Conservation (phyloP, 2,888 invertebrate genomes). For the Oscheius onirici region DNA sequence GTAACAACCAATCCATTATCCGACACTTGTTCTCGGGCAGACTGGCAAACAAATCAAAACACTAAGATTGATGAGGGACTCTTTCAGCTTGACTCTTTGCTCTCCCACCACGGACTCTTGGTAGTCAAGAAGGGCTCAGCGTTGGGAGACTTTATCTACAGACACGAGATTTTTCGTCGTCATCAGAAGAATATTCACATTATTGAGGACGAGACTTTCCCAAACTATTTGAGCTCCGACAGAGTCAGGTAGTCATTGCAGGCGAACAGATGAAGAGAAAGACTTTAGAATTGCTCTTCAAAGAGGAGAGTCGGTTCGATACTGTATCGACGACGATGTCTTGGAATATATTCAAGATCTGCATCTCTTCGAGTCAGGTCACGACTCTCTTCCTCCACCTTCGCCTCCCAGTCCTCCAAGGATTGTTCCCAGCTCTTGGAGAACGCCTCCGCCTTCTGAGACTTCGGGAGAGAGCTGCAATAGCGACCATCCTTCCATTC, state of each 20-base stretch:
- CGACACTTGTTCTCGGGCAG: constrained; percentile 16
- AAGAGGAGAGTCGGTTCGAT: constrained; percentile 36
- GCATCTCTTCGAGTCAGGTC: constrained; percentile 15
- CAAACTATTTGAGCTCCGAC: constrained; percentile 15
- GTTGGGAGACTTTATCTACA: constrained; percentile 19
- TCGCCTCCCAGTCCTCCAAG: constrained; percentile 25
- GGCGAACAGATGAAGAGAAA: neutral
- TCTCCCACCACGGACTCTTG: constrained; percentile 19
- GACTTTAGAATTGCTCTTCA: constrained; percentile 21
- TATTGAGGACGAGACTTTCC: constrained; percentile 37
- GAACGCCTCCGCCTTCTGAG: constrained; percentile 25
- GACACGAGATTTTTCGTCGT: constrained; percentile 25
- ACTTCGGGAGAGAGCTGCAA: constrained; percentile 13
- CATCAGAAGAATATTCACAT: constrained; percentile 32
- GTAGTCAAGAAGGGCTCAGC: constrained; percentile 22
- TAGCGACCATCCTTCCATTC: neutral
- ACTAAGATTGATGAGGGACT: neutral
- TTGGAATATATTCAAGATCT: constrained; percentile 35
- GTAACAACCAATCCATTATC: constrained; percentile 8
- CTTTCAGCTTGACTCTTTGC: constrained; percentile 33
- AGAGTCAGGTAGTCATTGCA: constrained; percentile 21
- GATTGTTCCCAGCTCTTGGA: constrained; percentile 2
- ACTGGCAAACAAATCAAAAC: neutral
- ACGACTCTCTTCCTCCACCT: neutral
- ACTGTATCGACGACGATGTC: constrained; percentile 36